Conservation (phyloP, 2,888 invertebrate genomes). For the Caenorhabditis sp. region DNA sequence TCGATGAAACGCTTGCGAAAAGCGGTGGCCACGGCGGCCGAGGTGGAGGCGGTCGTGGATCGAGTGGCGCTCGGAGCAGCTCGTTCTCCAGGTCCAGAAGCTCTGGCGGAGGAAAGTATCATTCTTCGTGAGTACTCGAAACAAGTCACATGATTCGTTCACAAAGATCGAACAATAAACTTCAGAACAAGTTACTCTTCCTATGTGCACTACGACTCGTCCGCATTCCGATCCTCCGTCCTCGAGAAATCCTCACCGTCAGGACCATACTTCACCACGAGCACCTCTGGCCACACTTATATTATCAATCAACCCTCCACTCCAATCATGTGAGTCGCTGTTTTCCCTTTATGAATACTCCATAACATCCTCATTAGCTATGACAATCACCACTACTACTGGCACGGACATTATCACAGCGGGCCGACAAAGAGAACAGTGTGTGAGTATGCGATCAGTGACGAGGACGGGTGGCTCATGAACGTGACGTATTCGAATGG, state of each 20-base stretch:
- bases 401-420: constrained; percentile 27
- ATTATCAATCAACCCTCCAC: constrained; percentile 16
- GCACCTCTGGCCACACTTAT: constrained; percentile 1
- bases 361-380: background rate
- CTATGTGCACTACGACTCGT: constrained; percentile 17
- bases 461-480: constrained; percentile 31
- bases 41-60: constrained; percentile 24
- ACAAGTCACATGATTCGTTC: background rate
- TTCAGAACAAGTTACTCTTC: constrained; percentile 20
- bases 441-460: constrained; percentile 27
- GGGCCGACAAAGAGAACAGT: constrained; percentile 6
- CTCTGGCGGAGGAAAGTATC: constrained; percentile 20
- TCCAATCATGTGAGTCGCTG: constrained; percentile 25
- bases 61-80: constrained; percentile 27
- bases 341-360: background rate
- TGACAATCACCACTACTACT: constrained; percentile 32
- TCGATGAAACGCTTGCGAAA: constrained; percentile 26
- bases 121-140: too few relatives aligned
- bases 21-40: constrained; percentile 33
- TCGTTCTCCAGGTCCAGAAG: constrained; percentile 8
- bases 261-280: constrained; percentile 7
- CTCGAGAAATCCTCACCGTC: constrained; percentile 26
- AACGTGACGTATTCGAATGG: constrained; percentile 29
- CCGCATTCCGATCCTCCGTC: constrained; percentile 20
- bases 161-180: background rate